These are phyloP conservation scores for Yoshiicerus persimilis DNA, from an alignment of 1,140 invertebrate genomes.

Conservation along the genomic window DNA sequence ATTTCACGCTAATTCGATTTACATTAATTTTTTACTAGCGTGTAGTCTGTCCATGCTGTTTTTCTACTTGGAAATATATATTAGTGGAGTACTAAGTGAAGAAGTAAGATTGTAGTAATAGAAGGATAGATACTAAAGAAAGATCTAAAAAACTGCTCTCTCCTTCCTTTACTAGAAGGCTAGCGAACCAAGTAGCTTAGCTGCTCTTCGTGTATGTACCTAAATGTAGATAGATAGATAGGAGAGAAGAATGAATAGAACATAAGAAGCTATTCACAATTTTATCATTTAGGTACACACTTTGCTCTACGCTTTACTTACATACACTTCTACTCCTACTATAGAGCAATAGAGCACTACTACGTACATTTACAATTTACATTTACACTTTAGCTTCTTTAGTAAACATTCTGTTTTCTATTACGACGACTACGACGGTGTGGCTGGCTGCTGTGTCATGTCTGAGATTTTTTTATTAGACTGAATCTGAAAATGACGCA, in stretches of 20 bases:
- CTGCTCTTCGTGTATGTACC: background rate
- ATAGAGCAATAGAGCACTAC: background rate
- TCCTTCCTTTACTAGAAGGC: background rate
- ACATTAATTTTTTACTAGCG: background rate
- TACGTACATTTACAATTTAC: background rate
- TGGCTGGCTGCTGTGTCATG: background rate
- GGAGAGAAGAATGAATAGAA: background rate
- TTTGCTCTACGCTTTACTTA: background rate
- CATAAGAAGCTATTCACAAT: background rate
- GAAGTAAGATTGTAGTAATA: background rate
- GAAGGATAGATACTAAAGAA: background rate
- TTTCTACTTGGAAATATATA: background rate
- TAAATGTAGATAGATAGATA: background rate
- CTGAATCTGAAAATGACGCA: background rate
- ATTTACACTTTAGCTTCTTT: background rate
- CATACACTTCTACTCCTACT: background rate
- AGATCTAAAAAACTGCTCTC: background rate
- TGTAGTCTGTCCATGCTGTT: background rate
- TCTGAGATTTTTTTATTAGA: background rate
- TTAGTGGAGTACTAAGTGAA: background rate
- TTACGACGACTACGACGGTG: background rate
- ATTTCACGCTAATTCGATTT: background rate
- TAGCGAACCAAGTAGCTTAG: background rate
- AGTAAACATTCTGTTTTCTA: background rate
- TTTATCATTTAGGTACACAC: background rate